A percentile compares a stretch with the other conserved stretches of the same genome.
Conservation (phyloP, 2,888 invertebrate genomes). For the Scrobipalpa atriplicella region DNA sequence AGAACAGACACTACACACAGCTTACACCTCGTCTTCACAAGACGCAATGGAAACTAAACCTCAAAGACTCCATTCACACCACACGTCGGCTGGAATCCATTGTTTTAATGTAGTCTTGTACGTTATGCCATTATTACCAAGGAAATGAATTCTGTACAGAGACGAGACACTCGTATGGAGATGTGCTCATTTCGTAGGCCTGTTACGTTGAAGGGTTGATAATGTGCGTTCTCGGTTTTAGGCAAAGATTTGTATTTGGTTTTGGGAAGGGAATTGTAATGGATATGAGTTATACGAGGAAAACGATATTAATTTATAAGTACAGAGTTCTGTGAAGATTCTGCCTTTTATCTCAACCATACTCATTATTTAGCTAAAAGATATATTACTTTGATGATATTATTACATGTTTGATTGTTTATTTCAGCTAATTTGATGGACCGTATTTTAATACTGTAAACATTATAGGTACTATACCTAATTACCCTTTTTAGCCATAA, state of each 20-base stretch:
- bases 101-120: slow-evolving; percentile 16
- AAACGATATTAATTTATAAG: too few relatives aligned
- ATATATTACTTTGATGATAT: too few relatives aligned
- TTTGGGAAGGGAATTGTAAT: not conserved
- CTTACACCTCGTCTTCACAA: not conserved
- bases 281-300: not conserved
- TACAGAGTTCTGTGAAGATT: too few relatives aligned
- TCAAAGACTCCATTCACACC: not conserved
- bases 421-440: too few relatives aligned
- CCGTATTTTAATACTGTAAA: too few relatives aligned
- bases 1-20: too few relatives aligned
- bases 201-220: slow-evolving; percentile 1
- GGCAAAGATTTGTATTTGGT: slow-evolving; percentile 3
- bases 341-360: too few relatives aligned
- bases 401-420: too few relatives aligned
- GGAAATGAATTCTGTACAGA: slow-evolving; percentile 12
- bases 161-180: not conserved
- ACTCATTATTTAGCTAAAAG: too few relatives aligned
- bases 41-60: not conserved
- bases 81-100: not conserved
- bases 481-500: too few relatives aligned
- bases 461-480: too few relatives aligned
- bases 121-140: not conserved
- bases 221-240: not conserved
- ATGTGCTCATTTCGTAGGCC: not conserved